Evolutionary conservation across 1,140 invertebrate species (phyloP).

Genomic region (Rhagoletis pomonella): DNA sequence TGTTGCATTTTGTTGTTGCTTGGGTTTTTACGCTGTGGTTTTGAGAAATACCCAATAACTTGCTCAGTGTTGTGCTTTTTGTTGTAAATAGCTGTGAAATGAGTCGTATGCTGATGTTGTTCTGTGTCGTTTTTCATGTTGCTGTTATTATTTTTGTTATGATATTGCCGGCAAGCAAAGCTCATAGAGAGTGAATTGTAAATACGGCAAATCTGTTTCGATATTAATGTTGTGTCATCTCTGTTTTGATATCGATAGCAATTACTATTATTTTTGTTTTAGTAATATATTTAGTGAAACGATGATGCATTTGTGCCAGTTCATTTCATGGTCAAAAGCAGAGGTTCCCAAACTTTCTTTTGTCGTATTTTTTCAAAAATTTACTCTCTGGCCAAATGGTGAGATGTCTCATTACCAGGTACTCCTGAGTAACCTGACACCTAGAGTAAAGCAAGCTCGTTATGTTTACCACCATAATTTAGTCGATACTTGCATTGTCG

Average conservation of each 20-base stretch:
- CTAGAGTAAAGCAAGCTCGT: too few relatives aligned
- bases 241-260: background rate
- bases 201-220: background rate
- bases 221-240: background rate
- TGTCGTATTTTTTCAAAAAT: background rate
- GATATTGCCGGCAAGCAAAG: constrained; percentile 3
- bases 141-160: background rate
- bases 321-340: background rate
- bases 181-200: background rate
- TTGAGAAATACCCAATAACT: constrained; percentile 31
- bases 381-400: too few relatives aligned
- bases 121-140: background rate
- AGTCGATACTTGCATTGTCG: too few relatives aligned
- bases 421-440: too few relatives aligned
- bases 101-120: background rate
- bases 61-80: constrained; percentile 21
- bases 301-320: background rate
- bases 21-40: constrained; percentile 40
- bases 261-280: background rate
- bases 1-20: constrained; percentile 5
- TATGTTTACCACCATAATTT: too few relatives aligned
- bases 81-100: background rate
- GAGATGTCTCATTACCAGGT: too few relatives aligned
- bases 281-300: background rate
- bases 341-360: background rate